Conservation (phyloP, 2,797 vertebrate species). For the Rhinophrynus dorsalis region DNA sequence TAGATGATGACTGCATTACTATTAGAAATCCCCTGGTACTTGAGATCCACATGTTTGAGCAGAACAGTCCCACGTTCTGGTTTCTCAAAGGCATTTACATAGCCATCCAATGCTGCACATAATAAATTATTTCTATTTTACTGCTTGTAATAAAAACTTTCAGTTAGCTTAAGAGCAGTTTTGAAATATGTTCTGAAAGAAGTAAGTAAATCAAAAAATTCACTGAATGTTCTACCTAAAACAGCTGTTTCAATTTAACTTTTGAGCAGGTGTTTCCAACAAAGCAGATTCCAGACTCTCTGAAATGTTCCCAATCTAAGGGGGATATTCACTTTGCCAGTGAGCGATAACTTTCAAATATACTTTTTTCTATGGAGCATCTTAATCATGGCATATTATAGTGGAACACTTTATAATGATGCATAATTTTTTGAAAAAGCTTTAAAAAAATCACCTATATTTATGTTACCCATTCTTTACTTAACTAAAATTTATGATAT, state of each 20-base stretch:
- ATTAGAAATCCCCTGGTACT: background rate
- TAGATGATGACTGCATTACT: too few relatives aligned
- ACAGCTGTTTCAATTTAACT: background rate
- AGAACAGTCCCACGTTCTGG: background rate
- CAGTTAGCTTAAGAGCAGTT: background rate
- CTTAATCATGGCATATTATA: too few relatives aligned
- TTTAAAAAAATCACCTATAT: too few relatives aligned
- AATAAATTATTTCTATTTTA: slow-evolving; percentile 19
- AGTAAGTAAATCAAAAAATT: slow-evolving; percentile 14
- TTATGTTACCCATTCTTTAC: too few relatives aligned
- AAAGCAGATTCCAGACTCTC: background rate
- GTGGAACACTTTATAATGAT: too few relatives aligned
- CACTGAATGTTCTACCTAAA: background rate
- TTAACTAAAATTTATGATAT: too few relatives aligned
- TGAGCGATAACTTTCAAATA: too few relatives aligned
- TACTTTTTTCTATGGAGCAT: too few relatives aligned
- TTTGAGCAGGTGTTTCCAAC: background rate
- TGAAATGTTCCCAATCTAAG: too few relatives aligned
- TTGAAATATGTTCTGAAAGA: slow-evolving; percentile 10
- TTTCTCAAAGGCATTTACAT: background rate
- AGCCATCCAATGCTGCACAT: background rate
- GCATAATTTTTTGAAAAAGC: too few relatives aligned
- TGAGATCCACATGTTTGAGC: background rate
- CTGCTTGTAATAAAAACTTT: slow-evolving; percentile 13
- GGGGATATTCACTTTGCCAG: too few relatives aligned